Base-by-base conservation (phyloP, 1,140 invertebrate species). In the Euura saliciscinereae region DNA sequence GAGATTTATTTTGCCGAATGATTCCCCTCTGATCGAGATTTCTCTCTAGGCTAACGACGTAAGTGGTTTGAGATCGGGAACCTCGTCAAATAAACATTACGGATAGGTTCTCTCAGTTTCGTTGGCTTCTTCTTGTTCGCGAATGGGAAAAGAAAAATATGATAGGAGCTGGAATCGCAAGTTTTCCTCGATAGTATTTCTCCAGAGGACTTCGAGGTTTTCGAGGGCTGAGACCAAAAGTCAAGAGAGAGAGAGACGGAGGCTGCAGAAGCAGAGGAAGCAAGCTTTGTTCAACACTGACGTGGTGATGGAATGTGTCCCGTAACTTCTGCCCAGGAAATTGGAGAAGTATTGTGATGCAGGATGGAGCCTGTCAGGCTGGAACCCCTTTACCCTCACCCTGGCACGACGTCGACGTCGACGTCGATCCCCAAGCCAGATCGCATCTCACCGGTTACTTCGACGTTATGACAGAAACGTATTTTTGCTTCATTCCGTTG, bases 241-340 rank as follows among this genome's bases (percentile, higher is more conserved):
- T 51, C 1, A 51, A n/a, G 51, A n/a, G 51, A n/a, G n/a, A n/a
- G 3, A 59, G 3, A 59, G 13, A n/a, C 6, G 11, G 46, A 51
- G 46, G 46, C 6, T 7, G 46, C 6, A 51, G 46, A 51, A 51
- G 46, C 1, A 51, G 46, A 51, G 46, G 46, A 51, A 51, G 46
- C 10, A 59, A 44, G 13, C 78, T 78, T 79, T 79, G 79, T 74
- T 79, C 76, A 28, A 28, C 71, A 76, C 72, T 80, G 79, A 80
- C 79, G 79, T 80, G 77, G 79, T 80, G 79, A 80, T 80, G 78
- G 79, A 80, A 80, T 79, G 79, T 78, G 79, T 80, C 79, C 77
- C 77, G 79, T 80, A 80, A 80, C 78, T 80, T 80, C 66, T 80
- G 79, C 78, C 79, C 76, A 80, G 79, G 78, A 80, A 80, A 80